A percentile compares a stretch with the other conserved stretches of the same genome.
These are phyloP conservation scores for Sebastes iracundus DNA, from an alignment of 2,797 vertebrate species.

Conservation along the genomic window DNA sequence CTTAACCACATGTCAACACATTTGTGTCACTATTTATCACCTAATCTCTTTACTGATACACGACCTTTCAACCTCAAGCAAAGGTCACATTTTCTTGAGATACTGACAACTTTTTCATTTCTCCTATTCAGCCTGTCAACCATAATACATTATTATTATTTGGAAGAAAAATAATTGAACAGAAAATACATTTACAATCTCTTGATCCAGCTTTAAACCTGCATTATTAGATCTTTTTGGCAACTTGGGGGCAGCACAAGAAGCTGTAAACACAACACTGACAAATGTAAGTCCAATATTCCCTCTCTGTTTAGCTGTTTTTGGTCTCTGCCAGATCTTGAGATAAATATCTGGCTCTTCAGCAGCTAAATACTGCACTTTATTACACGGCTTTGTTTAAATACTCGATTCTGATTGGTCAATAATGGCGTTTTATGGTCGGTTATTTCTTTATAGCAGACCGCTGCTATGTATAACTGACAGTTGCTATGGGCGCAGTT, in stretches of 20 bases:
- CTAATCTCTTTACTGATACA: background rate
- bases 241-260: background rate
- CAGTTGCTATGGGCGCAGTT: no score
- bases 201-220: background rate
- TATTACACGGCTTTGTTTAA: no score
- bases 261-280: background rate
- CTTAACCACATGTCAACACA: background rate
- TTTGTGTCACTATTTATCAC: background rate
- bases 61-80: background rate
- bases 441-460: no score
- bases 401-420: no score
- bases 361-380: background rate
- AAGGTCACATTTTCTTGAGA: background rate
- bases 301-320: no score
- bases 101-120: background rate
- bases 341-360: background rate
- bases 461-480: fast-evolving
- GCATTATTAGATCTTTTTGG: background rate
- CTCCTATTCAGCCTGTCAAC: background rate
- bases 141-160: background rate
- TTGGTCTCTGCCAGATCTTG: background rate
- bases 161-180: background rate
- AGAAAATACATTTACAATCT: background rate
- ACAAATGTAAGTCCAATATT: background rate
- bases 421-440: no score